Base-by-base conservation (phyloP, 2,888 invertebrate species). In the Noctua comes region DNA sequence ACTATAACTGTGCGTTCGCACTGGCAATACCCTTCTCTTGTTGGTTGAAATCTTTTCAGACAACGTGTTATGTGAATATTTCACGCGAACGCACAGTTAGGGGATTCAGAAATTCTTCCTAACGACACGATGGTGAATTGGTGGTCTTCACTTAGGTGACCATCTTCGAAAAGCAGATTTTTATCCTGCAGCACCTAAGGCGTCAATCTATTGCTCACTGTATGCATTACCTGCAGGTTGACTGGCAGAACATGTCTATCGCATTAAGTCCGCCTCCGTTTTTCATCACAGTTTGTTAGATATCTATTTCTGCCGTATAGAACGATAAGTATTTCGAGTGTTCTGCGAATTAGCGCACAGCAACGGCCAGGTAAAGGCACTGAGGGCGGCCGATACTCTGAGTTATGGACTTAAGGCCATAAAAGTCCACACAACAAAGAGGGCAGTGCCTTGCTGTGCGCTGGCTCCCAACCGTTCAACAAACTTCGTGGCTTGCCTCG, bases 301-400 rank as follows among this genome's bases (percentile, higher is more conserved):
- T 6, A 51, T 21, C 6, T n/a, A 16, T 57, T 57, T 16, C 13
- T 21, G 7, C 16, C n/a, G 1, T 46, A 27, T 36, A n/a, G 24
- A 65, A 13, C 48, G 51, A 31, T 18, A 54, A 27, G 5, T 21
- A 27, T 54, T 21, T 78, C 46, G 80, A 71, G 48, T 80, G 80
- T 48, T 80, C n/a, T 16, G 57, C 27, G 48, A 71, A 65, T 79
- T 71, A n/a, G 40, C 54, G 57, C 79, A 57, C 36, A 48, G 65
- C 40, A 79, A 79, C 46, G 24, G 36, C 36, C 46, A 27, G 16
- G 13, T 8, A 31, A 54, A 27, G 13, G 18, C 16, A 46, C 46
- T 40, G 51, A 46, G 27, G 64, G 21, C 27, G 43, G 36, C 36
- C 11, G 4, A 64, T 11, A n/a, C 21, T 70, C 24, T 36, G 62